Conservation (phyloP, 1,140 invertebrate species). For the Elymnias hypermnestra region DNA sequence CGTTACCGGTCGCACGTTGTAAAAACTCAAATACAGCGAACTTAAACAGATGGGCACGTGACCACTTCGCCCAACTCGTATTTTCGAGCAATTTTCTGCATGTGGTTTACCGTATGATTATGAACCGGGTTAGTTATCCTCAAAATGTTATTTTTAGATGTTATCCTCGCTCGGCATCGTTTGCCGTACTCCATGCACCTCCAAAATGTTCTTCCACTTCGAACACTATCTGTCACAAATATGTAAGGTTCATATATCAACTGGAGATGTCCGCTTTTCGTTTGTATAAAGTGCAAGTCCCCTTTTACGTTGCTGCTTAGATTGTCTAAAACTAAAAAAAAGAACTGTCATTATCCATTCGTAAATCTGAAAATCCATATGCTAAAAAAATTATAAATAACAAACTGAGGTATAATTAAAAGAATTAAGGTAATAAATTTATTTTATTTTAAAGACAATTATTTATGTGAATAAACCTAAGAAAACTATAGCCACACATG, state of each 20-base stretch:
- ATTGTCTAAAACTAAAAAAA: slow-evolving; percentile 48
- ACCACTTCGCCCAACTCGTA: slow-evolving; percentile 65
- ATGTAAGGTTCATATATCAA: slow-evolving; percentile 67
- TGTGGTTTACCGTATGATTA: slow-evolving; percentile 57
- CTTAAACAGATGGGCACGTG: slow-evolving; percentile 56
- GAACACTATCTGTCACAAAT: slow-evolving; percentile 66
- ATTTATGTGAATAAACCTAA: no score
- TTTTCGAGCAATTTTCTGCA: slow-evolving; percentile 58
- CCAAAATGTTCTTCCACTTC: slow-evolving; percentile 68
- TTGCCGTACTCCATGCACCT: slow-evolving; percentile 67
- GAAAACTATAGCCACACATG: no score
- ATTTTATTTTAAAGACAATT: no score
- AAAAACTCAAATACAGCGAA: background rate
- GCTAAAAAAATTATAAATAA: no score
- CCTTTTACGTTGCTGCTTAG: slow-evolving; percentile 45
- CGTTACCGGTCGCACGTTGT: slow-evolving; percentile 15
- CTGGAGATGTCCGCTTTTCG: slow-evolving; percentile 65
- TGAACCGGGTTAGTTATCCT: slow-evolving; percentile 61
- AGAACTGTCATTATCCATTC: background rate
- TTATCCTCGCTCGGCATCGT: slow-evolving; percentile 62
- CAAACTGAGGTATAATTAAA: no score
- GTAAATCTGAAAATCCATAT: background rate
- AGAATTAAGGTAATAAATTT: no score
- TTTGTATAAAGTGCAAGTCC: slow-evolving; percentile 67
- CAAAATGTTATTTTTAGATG: slow-evolving; percentile 63